Evolutionary conservation across 53 echinoderm and acorn worm species (phyloP), one percentile per base, ranked within the genome.

Genomic region (Arbacia lixula): DNA sequence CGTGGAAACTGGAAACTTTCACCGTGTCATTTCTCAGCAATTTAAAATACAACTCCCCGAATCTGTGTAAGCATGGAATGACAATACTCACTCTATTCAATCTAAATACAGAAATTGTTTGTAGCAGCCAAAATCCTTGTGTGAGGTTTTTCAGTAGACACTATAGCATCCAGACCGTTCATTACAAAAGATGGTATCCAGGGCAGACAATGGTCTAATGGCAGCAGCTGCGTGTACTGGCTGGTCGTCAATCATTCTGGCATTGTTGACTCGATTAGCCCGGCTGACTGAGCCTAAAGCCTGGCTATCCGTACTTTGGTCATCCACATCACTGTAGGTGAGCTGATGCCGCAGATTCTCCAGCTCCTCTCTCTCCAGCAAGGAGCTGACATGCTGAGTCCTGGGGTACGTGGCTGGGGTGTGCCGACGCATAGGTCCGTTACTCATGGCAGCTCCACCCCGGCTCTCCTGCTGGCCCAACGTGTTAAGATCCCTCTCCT

Each of bases 351-450:
- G 86, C 35, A 94, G 77, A 35, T 60, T 63, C 84, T 99, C 99
- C 53, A 99, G 71, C 38, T 91, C 92, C 6, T 86, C 85, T 41
- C 94, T 75, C 43, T 99, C 99, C 27, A 72, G 36, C 2, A 76
- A 64, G 68, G 89, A 88, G 27, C 86, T 87, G 30, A 91, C 86
- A 68, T 89, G 89, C 53, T 87, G 72, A 40, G 99, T 99, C 36
- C 99, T 86, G 19, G 99, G 99, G 81, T 86, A 94, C 37, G 99
- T 99, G 26, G 99, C 90, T 19, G 99, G 99, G 21, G 94, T 99
- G 60, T 90, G 99, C 21, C 71, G 89, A 12, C 66, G 84, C 5
- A 71, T 43, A 6, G 58, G 42, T 63, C 85, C 85, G 36, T 85
- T 76, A 67, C 85, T 84, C 61, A 54, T 53, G 32, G 41, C 30